phyloP scores from a whole-genome alignment of 2,888 invertebrate species.

The Drosophila histrio region DNA sequence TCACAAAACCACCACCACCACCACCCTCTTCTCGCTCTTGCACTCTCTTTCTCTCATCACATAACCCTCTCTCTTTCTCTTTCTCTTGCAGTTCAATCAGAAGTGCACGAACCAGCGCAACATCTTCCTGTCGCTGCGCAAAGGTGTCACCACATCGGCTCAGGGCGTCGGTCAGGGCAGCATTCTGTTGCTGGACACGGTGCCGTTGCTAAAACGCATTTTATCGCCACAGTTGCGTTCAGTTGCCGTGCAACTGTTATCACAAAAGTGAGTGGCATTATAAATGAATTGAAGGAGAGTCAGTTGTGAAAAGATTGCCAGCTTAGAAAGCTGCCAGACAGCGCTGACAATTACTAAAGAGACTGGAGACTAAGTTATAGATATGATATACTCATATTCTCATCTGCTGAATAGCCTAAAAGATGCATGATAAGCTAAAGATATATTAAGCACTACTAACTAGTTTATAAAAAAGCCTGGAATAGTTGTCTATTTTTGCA shows the following conservation, averaged over 20 bases:
- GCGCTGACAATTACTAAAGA: neutral
- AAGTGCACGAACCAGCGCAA: slow-evolving; percentile 85
- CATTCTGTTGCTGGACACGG: slow-evolving; percentile 88
- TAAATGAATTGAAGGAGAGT: neutral
- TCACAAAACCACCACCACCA: neutral
- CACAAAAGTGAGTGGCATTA: slow-evolving; percentile 77
- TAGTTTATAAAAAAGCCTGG: no score
- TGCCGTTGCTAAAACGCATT: slow-evolving; percentile 89
- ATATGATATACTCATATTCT: no score
- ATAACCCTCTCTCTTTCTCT: neutral
- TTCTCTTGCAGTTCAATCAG: slow-evolving; percentile 85
- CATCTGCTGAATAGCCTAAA: neutral
- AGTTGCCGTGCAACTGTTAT: slow-evolving; percentile 85
- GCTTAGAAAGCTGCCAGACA: no score
- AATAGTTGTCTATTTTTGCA: no score
- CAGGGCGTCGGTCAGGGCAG: slow-evolving; percentile 82
- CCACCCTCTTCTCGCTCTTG: neutral
- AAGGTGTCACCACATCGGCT: slow-evolving; percentile 86
- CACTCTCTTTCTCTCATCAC: neutral
- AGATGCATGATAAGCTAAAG: neutral
- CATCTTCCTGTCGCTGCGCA: slow-evolving; percentile 86
- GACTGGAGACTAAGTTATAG: no score
- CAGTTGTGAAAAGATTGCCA: neutral
- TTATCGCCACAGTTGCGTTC: slow-evolving; percentile 90
- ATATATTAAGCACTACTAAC: neutral